Conservation (phyloP, 2,888 invertebrate species). For the Drosophila anomelani region DNA sequence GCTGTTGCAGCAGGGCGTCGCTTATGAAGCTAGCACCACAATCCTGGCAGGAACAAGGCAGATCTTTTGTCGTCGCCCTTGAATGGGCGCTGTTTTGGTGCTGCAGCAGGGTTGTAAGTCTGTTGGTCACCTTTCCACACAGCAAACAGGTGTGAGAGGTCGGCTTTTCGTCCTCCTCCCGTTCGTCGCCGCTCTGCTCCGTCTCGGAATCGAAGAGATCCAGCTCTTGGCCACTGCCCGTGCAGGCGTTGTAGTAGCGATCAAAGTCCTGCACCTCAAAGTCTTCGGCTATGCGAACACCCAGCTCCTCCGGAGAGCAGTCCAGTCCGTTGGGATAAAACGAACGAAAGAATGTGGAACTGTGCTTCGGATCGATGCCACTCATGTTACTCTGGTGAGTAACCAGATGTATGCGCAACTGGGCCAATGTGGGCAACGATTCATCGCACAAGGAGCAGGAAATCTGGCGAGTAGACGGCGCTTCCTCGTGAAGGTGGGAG, state of each 20-base stretch:
- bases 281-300: conserved; percentile 57
- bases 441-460: conserved; percentile 72
- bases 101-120: conserved; percentile 63
- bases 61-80: conserved; percentile 72
- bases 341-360: conserved; percentile 59
- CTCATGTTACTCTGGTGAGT: conserved; percentile 67
- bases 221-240: conserved; percentile 80
- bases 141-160: conserved; percentile 68
- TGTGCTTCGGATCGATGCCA: conserved; percentile 61
- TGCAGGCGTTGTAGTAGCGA: conserved; percentile 80
- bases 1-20: conserved; percentile 85
- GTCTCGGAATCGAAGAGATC: conserved; percentile 79
- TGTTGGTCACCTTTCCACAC: conserved; percentile 63
- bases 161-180: conserved; percentile 17
- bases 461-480: conserved; percentile 3
- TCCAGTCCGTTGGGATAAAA: conserved; percentile 47
- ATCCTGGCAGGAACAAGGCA: conserved; percentile 85
- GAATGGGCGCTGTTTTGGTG: conserved; percentile 75
- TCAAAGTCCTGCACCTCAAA: conserved; percentile 67
- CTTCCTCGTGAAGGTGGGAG: conserved; percentile 41
- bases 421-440: conserved; percentile 53
- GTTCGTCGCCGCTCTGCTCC: conserved; percentile 50
- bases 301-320: conserved; percentile 44
- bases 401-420: conserved; percentile 69
- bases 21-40: conserved; percentile 86